These are phyloP conservation scores for Leuciscus idus DNA, from an alignment of 2,113 vertebrate species.

Conservation along the genomic window DNA sequence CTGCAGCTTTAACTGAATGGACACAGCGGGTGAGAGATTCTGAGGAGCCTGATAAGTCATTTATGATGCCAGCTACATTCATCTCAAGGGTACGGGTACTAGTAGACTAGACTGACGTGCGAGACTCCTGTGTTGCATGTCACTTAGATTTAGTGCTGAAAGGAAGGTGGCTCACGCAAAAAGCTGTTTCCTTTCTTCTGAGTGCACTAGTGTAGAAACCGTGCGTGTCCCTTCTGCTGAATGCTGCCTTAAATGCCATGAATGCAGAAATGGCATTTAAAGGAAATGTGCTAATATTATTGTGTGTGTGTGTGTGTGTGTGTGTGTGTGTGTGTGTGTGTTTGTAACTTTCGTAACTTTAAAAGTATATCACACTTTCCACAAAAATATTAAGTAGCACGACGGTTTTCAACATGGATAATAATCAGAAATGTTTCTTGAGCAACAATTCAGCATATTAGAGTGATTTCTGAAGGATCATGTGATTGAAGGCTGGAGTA, in stretches of 20 bases:
- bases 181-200: slow-evolving; percentile 27
- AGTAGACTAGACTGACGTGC: slow-evolving; percentile 52
- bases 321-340: not conserved
- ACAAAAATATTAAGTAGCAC: too few relatives aligned
- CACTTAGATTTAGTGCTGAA: slow-evolving; percentile 41
- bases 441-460: not conserved
- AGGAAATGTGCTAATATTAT: not conserved
- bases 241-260: not conserved
- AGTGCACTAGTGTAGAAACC: slow-evolving; percentile 15
- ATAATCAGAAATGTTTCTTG: not conserved
- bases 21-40: slow-evolving; percentile 3
- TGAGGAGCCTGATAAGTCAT: slow-evolving; percentile 38
- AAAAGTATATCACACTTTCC: not conserved
- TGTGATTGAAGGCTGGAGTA: not conserved
- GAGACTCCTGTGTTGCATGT: slow-evolving; percentile 29
- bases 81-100: slow-evolving; percentile 22
- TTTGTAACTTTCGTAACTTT: not conserved
- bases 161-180: slow-evolving; percentile 27
- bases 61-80: slow-evolving; percentile 39
- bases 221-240: slow-evolving; percentile 22
- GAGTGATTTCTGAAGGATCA: not conserved
- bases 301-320: not conserved
- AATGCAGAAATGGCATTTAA: slow-evolving; percentile 22
- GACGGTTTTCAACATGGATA: not conserved
- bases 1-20: not conserved